Percentiles rank a stretch among this genome's conserved stretches.
phyloP scores from a whole-genome alignment of 2,888 invertebrate species.

The Drosophila tripunctata region DNA sequence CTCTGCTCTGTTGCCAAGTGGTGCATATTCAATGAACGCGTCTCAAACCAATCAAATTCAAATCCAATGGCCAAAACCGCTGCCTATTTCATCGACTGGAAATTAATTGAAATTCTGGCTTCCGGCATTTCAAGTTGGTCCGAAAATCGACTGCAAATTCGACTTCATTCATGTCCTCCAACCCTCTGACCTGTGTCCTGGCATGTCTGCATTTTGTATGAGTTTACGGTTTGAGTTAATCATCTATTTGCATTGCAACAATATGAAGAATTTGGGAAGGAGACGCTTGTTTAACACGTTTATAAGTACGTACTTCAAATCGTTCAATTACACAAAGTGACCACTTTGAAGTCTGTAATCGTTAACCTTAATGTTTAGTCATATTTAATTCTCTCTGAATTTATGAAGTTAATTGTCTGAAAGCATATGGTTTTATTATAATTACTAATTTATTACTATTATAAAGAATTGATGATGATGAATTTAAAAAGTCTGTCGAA shows the following conservation, averaged over 20 bases:
- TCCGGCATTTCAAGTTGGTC: conserved; percentile 36
- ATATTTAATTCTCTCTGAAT: no score
- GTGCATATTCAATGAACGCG: conserved; percentile 17
- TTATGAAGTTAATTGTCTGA: no score
- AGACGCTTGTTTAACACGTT: conserved; percentile 4
- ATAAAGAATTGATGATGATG: no score
- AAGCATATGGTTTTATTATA: no score
- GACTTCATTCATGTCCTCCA: neutral
- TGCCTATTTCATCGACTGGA: conserved; percentile 45
- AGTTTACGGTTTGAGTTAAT: conserved; percentile 22
- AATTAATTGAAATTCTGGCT: conserved; percentile 68
- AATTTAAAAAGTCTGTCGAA: no score
- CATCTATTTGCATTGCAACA: conserved; percentile 27
- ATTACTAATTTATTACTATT: no score
- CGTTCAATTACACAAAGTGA: conserved; percentile 29
- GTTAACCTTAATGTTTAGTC: no score
- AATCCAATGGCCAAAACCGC: conserved; percentile 8
- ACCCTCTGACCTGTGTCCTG: neutral
- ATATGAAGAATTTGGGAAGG: neutral
- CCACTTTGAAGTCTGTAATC: neutral
- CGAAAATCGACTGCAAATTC: conserved; percentile 28
- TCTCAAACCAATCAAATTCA: conserved; percentile 3
- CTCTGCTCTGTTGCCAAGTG: conserved; percentile 47
- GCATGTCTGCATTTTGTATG: conserved; percentile 15
- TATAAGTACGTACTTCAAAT: neutral